Evolutionary conservation across 2,888 invertebrate species (phyloP), one percentile per base, ranked within the genome.

Genomic region (Eudemis profundana): DNA sequence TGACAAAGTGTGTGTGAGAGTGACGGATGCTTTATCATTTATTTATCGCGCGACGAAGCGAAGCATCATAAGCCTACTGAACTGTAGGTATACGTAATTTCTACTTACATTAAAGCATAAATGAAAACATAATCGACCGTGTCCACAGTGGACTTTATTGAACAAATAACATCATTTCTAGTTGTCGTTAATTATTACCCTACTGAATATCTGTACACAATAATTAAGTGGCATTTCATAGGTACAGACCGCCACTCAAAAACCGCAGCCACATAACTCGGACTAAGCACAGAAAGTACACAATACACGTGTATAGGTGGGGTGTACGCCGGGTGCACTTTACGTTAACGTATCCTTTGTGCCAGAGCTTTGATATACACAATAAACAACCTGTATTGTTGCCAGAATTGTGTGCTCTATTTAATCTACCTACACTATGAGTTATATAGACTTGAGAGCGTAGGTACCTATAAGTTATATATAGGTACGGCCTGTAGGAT

Each of bases 301-400:
- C 56, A 56, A 56, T 56, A 29, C 56, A 19, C 42, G 17, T 42
- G 10, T 21, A 5, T 17, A 54, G 72, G 74, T 74, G 73, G 70
- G 74, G 75, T 72, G 73, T 75, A 72, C 75, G 74, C 72, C 71
- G 68, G 70, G 71, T 66, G 69, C 67, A 70, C 74, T 75, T 75
- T 77, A 78, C 76, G 75, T 71, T 72, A 69, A 73, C 78, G 73
- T 75, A 29, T 44, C 42, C 56, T 77, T 77, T 81, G 76, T 80
- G 75, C 75, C 73, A 76, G 61, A 69, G 79, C 76, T 85, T 84
- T 83, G 82, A 82, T 82, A 82, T 79, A 79, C 74, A 81, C 81
- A 82, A 84, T 83, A 83, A 83, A 82, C 83, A 79, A 79, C 79
- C 70, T 70, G 78, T 75, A 81, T 79, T 80, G 78, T 79, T 69